Conservation (phyloP, 2,888 invertebrate genomes). For the Drosophila ustulata region DNA sequence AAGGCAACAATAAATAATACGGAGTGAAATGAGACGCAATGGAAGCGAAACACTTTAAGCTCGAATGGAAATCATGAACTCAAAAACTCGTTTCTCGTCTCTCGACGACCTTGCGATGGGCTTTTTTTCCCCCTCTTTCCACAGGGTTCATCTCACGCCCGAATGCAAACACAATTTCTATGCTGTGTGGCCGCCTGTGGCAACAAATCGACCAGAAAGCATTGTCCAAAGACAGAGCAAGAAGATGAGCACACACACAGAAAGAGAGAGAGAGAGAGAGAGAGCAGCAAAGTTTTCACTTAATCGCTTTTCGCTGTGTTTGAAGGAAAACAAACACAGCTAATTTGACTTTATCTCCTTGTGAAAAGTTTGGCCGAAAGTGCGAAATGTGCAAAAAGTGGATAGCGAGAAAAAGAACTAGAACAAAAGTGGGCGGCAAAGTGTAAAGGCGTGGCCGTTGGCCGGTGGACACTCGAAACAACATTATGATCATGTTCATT, state of each 20-base stretch:
- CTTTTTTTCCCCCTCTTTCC: neutral
- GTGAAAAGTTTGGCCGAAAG: constrained; percentile 52
- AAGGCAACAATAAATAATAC: too few species aligned
- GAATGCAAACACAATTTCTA: constrained; percentile 72
- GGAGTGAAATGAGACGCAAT: constrained; percentile 13
- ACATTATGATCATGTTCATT: constrained; percentile 42
- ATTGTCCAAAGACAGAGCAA: constrained; percentile 19
- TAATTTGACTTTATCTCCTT: constrained; percentile 74
- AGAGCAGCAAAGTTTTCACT: constrained; percentile 64
- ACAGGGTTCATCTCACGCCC: constrained; percentile 16
- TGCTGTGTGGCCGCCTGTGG: constrained; percentile 50
- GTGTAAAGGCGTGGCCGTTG: neutral
- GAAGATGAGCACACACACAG: too few species aligned
- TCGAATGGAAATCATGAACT: constrained; percentile 3
- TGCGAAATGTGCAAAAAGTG: constrained; percentile 46
- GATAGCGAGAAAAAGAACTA: neutral
- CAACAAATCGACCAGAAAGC: constrained; percentile 72
- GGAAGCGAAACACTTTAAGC: constrained; percentile 23
- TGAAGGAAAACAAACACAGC: constrained; percentile 74
- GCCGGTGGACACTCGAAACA: constrained; percentile 19
- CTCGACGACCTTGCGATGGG: constrained; percentile 8
- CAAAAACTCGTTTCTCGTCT: neutral
- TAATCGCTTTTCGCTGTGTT: constrained; percentile 75
- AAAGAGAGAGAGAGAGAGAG: neutral
- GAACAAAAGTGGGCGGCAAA: too few species aligned